These are phyloP conservation scores for Cydia splendana DNA, from an alignment of 1,140 invertebrate species.

Conservation along the genomic window DNA sequence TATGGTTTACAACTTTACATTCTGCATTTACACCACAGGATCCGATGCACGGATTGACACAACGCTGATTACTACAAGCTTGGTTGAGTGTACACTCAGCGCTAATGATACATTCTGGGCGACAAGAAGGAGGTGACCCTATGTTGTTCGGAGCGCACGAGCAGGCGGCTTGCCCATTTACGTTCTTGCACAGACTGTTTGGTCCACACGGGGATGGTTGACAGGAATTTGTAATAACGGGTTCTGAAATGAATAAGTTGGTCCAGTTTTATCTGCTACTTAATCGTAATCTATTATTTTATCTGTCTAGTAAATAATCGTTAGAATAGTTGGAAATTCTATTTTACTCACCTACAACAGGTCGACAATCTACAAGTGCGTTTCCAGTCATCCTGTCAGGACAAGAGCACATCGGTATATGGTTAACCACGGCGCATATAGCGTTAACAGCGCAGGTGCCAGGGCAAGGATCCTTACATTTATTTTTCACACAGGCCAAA, in stretches of 20 bases:
- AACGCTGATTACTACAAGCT: constrained; percentile 82
- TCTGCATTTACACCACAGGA: constrained; percentile 83
- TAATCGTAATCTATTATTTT: not conserved
- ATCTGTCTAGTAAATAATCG: no score
- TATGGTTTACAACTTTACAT: constrained; percentile 85
- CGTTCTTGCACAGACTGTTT: constrained; percentile 82
- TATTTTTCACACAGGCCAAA: constrained; percentile 86
- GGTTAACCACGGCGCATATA: constrained; percentile 86
- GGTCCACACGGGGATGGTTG: constrained; percentile 83
- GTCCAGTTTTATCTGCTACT: not conserved
- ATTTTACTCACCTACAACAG: constrained; percentile 76
- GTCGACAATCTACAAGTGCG: constrained; percentile 84
- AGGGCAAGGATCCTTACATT: constrained; percentile 87
- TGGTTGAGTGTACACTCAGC: constrained; percentile 81
- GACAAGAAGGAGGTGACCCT: constrained; percentile 82
- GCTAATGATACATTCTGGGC: constrained; percentile 82
- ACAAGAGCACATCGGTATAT: constrained; percentile 88
- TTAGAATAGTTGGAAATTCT: not conserved
- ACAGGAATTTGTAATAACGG: constrained; percentile 77
- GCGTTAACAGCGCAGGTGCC: constrained; percentile 87
- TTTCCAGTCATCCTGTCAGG: constrained; percentile 85
- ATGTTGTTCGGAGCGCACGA: constrained; percentile 83
- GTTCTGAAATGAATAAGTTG: constrained; percentile 55
- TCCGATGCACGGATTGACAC: constrained; percentile 82
- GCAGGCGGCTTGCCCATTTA: constrained; percentile 83